These are phyloP conservation scores for Enteromius viviparus DNA, from an alignment of 2,797 vertebrate genomes.

Conservation along the genomic window DNA sequence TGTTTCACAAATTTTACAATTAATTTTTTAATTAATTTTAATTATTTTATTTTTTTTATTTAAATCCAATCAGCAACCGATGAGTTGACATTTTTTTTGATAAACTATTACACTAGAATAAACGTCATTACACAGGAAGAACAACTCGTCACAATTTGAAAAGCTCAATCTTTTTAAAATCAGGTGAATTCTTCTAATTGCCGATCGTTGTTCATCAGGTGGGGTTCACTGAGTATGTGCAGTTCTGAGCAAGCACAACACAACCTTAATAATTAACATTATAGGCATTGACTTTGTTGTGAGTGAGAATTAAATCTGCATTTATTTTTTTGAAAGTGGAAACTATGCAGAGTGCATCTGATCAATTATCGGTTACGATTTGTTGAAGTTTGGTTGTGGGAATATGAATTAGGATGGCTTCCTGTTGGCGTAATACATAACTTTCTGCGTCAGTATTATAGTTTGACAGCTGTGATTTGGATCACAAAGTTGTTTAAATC, in stretches of 20 bases:
- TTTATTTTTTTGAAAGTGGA: background rate
- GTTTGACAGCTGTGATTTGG: slow-evolving; percentile 10
- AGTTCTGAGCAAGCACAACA: background rate
- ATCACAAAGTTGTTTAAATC: slow-evolving; percentile 18
- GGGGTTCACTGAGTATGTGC: background rate
- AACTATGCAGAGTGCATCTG: background rate
- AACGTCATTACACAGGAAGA: background rate
- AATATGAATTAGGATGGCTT: background rate
- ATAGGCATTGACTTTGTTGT: background rate
- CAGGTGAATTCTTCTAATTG: background rate
- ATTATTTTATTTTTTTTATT: too few relatives aligned
- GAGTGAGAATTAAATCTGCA: background rate
- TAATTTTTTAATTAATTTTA: background rate
- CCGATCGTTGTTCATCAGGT: background rate
- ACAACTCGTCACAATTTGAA: background rate
- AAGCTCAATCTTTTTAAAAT: background rate
- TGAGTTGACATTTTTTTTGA: background rate
- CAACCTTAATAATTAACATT: background rate
- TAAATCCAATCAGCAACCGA: background rate
- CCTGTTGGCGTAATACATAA: background rate
- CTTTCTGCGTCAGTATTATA: background rate
- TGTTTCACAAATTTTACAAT: background rate
- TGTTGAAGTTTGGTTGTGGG: background rate
- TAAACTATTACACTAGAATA: background rate
- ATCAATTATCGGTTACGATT: background rate